Conservation (phyloP, 2,797 vertebrate genomes). For the Myioborus melanocephalus region DNA sequence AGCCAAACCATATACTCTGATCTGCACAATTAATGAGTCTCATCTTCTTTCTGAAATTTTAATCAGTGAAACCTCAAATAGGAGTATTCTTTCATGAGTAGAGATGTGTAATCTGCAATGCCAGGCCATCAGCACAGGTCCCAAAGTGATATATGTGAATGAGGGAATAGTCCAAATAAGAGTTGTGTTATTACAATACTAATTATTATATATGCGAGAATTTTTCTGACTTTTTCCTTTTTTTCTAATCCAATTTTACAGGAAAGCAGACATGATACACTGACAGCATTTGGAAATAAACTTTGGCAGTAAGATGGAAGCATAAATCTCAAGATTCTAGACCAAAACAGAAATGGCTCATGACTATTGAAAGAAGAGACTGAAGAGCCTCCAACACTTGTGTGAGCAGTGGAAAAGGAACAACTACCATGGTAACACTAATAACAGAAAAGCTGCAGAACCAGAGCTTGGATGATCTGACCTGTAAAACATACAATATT, state of each 20-base stretch:
- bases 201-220: neutral
- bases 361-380: conserved; percentile 42
- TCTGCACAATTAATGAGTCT: neutral
- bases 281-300: conserved; percentile 23
- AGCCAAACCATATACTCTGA: neutral
- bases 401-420: conserved; percentile 53
- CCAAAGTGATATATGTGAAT: neutral
- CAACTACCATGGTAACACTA: conserved; percentile 79
- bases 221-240: neutral
- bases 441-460: conserved; percentile 83
- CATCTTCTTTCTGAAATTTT: neutral
- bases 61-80: neutral
- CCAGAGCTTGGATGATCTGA: conserved; percentile 79
- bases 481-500: conserved; percentile 68
- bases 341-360: conserved; percentile 22
- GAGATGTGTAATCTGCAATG: neutral
- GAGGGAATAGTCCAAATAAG: neutral
- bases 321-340: conserved; percentile 10
- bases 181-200: neutral
- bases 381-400: conserved; percentile 34
- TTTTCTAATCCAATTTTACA: conserved; percentile 7
- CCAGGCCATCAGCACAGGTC: neutral
- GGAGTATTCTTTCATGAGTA: neutral
- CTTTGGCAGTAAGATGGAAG: conserved; percentile 21
- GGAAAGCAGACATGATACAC: conserved; percentile 44